These are phyloP conservation scores for Leptodactylus fallax DNA, from an alignment of 2,797 vertebrate species.

Conservation along the genomic window DNA sequence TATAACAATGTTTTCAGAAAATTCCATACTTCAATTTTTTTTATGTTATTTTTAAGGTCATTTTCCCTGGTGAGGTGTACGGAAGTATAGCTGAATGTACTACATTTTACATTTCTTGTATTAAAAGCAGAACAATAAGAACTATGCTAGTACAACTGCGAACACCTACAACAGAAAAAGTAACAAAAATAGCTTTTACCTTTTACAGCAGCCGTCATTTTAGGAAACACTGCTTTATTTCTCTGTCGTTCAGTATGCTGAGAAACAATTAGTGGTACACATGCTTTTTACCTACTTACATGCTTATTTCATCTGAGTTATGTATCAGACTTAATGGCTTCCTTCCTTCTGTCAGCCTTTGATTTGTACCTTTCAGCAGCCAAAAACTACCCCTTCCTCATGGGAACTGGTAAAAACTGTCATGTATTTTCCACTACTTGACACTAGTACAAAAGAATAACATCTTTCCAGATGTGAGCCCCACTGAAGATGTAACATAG, in stretches of 20 bases:
- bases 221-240: not conserved
- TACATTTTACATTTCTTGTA: constrained; percentile 31
- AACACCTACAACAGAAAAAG: not conserved
- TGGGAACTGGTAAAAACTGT: not conserved
- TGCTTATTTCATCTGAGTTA: constrained; percentile 25
- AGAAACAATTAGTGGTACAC: constrained; percentile 16
- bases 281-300: constrained; percentile 11
- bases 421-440: constrained; percentile 25
- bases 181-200: not conserved
- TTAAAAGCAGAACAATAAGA: not conserved
- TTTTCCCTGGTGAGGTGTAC: not conserved
- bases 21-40: not conserved
- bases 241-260: constrained; percentile 9
- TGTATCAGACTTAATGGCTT: constrained; percentile 7
- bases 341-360: constrained; percentile 28
- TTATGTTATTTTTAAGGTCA: constrained; percentile 13
- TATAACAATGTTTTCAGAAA: not conserved
- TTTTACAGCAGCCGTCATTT: not conserved
- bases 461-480: constrained; percentile 9
- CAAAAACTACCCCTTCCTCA: not conserved
- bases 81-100: constrained; percentile 28
- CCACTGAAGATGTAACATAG: not conserved
- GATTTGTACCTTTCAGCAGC: constrained; percentile 21
- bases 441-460: constrained; percentile 10
- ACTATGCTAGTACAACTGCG: not conserved